Conservation (phyloP, 2,888 invertebrate species). For the Antitype chi region DNA sequence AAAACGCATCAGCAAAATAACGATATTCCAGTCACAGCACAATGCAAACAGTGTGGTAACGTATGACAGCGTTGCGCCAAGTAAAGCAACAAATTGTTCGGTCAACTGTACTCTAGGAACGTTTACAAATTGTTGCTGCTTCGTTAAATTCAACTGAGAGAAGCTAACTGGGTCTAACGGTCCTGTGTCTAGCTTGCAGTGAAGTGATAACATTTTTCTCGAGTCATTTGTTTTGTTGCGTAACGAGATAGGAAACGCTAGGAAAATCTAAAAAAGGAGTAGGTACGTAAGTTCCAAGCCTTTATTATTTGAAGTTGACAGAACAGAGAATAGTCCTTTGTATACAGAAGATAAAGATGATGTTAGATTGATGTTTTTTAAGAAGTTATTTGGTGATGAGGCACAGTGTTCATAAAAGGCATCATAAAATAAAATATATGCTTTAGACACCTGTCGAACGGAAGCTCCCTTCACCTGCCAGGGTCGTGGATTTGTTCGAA, state of each 20-base stretch:
- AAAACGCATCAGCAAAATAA: constrained; percentile 2
- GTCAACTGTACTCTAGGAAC: constrained; percentile 3
- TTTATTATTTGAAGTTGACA: background rate
- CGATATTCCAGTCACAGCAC: background rate
- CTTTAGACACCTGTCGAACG: background rate
- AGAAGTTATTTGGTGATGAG: background rate
- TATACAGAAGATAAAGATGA: background rate
- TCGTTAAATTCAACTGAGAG: constrained; percentile 37
- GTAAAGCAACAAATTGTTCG: constrained; percentile 22
- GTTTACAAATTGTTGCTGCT: constrained; percentile 33
- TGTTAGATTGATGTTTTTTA: too few relatives aligned
- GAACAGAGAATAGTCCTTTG: background rate
- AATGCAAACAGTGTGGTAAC: background rate
- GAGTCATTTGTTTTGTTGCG: constrained; percentile 13
- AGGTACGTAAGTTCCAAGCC: background rate
- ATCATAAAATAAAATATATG: too few relatives aligned
- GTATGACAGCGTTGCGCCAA: background rate
- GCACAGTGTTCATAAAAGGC: background rate
- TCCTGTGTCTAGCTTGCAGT: constrained; percentile 12
- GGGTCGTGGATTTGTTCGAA: too few relatives aligned
- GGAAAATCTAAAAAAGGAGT: background rate
- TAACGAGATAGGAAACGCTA: background rate
- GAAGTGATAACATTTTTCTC: constrained; percentile 34
- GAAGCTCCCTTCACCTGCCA: too few relatives aligned
- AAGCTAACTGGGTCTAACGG: constrained; percentile 25